These are phyloP conservation scores for Caretta caretta DNA, from an alignment of 2,113 vertebrate genomes.

Conservation along the genomic window DNA sequence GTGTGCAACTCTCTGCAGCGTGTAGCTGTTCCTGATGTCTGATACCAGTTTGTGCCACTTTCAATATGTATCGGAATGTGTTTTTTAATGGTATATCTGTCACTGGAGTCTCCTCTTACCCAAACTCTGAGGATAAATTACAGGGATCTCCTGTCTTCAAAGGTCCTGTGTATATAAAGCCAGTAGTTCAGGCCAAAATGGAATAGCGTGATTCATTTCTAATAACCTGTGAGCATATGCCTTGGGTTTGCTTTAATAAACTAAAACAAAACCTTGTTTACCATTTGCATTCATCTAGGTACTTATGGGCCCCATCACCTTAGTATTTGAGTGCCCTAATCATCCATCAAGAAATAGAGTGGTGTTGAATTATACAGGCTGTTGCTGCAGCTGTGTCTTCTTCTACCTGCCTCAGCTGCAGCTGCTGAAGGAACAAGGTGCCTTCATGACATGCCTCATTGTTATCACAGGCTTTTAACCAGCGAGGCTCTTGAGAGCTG, in stretches of 20 bases:
- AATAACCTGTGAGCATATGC: fast-evolving
- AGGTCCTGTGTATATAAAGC: neutral
- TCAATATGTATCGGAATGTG: neutral
- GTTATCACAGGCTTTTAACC: neutral
- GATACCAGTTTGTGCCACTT: neutral
- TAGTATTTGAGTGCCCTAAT: neutral
- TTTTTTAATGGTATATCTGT: neutral
- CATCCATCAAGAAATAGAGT: neutral
- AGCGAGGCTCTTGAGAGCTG: neutral
- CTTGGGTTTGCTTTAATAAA: neutral
- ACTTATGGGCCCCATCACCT: neutral
- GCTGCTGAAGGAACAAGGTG: neutral
- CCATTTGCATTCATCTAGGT: neutral
- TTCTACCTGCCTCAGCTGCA: neutral
- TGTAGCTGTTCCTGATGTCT: neutral
- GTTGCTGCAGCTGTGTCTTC: neutral
- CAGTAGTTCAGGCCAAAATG: neutral
- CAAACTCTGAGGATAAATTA: too few relatives aligned
- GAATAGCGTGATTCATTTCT: neutral
- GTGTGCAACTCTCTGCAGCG: neutral
- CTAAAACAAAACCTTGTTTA: neutral
- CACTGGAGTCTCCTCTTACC: neutral
- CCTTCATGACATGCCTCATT: neutral
- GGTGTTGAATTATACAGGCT: neutral
- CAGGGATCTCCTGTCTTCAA: neutral